These are phyloP conservation scores for Microplitis deprimator DNA, from an alignment of 2,888 invertebrate genomes.

Conservation along the genomic window DNA sequence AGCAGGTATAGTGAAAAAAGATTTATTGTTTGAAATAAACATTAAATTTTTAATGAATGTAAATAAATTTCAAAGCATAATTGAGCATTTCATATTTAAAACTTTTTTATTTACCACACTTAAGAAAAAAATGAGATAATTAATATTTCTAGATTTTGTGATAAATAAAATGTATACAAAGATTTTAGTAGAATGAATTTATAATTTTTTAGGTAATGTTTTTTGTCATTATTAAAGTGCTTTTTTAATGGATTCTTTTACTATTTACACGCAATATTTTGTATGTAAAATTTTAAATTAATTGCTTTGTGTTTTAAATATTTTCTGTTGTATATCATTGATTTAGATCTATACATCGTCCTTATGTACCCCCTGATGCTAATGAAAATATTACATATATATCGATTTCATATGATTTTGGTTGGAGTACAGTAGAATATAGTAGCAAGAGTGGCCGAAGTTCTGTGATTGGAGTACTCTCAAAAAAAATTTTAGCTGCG, in stretches of 20 bases:
- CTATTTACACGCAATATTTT: not conserved
- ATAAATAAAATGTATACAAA: too few species aligned
- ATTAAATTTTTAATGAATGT: too few species aligned
- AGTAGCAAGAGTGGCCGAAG: not conserved
- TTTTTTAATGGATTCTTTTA: not conserved
- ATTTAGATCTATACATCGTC: not conserved
- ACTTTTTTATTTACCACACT: too few species aligned
- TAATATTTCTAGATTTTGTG: too few species aligned
- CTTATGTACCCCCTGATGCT: slow-evolving; percentile 5
- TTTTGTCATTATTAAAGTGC: not conserved
- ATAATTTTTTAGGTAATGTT: too few species aligned
- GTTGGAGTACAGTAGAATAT: slow-evolving; percentile 2
- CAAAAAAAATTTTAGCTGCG: not conserved
- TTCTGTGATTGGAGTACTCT: slow-evolving; percentile 4
- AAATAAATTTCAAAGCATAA: too few species aligned
- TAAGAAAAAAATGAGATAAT: too few species aligned
- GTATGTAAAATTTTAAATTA: not conserved
- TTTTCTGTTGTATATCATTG: slow-evolving; percentile 5
- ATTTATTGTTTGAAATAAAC: too few species aligned
- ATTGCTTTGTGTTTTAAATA: not conserved
- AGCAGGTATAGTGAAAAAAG: too few species aligned
- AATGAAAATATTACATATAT: not conserved
- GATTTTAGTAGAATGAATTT: too few species aligned
- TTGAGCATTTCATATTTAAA: too few species aligned
- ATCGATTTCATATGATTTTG: slow-evolving; percentile 6